Evolutionary conservation across 2,888 invertebrate genomes (phyloP).

Genomic region (Ennomos quercinarius): DNA sequence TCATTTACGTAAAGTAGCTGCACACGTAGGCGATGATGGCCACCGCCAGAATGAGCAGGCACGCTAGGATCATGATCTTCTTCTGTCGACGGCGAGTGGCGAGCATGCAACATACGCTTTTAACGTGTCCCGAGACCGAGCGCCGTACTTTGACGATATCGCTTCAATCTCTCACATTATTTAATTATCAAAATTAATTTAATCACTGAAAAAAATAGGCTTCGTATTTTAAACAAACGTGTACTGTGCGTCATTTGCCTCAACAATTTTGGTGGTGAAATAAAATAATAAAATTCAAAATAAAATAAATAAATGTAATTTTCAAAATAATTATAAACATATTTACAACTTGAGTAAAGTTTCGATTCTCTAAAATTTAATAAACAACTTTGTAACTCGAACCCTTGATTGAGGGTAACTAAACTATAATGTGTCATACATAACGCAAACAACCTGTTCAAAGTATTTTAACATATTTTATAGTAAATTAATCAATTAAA

Average conservation of each 20-base stretch:
- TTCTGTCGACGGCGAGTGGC: conserved; percentile 87
- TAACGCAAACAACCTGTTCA: conserved; percentile 46
- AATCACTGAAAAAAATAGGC: conserved; percentile 38
- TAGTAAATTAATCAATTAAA: conserved; percentile 63
- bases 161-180: conserved; percentile 48
- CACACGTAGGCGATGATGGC: conserved; percentile 90
- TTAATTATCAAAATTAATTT: conserved; percentile 17
- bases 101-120: conserved; percentile 82
- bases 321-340: conserved; percentile 72
- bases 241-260: conserved; percentile 80
- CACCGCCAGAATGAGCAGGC: conserved; percentile 93
- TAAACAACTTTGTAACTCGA: conserved; percentile 62
- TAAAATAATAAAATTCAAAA: conserved; percentile 68
- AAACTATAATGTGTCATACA: conserved; percentile 52
- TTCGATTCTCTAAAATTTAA: conserved; percentile 56
- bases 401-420: conserved; percentile 47
- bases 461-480: conserved; percentile 53
- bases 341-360: conserved; percentile 80
- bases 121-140: conserved; percentile 58
- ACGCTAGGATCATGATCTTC: conserved; percentile 96
- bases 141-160: conserved; percentile 44
- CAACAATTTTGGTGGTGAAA: conserved; percentile 44
- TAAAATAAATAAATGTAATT: conserved; percentile 84
- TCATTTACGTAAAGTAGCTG: conserved; percentile 73
- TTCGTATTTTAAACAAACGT: conserved; percentile 42